A percentile compares a stretch with the other conserved stretches of the same genome.
Conservation (phyloP, 2,797 vertebrate genomes). For the Sebastes trivittatus region DNA sequence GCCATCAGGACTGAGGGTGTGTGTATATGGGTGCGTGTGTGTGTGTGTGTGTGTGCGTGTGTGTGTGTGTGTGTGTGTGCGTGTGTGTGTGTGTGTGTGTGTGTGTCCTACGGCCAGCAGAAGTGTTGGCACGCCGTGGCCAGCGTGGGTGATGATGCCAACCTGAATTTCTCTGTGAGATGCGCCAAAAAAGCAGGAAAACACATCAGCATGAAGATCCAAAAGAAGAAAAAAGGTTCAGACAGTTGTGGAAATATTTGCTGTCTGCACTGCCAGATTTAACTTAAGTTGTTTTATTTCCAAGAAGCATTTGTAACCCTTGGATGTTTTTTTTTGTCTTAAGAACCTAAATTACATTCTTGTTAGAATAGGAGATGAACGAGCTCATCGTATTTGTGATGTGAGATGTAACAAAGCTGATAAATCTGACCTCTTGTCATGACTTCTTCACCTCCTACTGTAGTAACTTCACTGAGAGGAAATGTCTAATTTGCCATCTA, state of each 20-base stretch:
- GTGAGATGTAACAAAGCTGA: background rate
- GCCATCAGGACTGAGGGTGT: slow-evolving; percentile 65
- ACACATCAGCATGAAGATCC: slow-evolving; percentile 65
- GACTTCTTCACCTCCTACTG: background rate
- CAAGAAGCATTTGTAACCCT: background rate
- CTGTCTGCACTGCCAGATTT: slow-evolving; percentile 17
- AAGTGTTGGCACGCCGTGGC: slow-evolving; percentile 72
- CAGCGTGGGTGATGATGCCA: slow-evolving; percentile 70
- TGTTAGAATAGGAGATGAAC: background rate
- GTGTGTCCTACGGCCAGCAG: slow-evolving; percentile 69
- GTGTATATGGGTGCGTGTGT: slow-evolving; percentile 13
- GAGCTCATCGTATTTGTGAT: background rate
- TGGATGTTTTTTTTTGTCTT: background rate
- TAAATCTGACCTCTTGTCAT: background rate
- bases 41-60: slow-evolving; percentile 44
- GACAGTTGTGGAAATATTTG: slow-evolving; percentile 60
- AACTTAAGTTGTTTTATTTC: background rate
- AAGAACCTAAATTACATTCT: background rate
- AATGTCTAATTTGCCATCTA: slow-evolving; percentile 3
- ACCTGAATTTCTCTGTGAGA: slow-evolving; percentile 63
- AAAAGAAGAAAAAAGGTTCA: slow-evolving; percentile 30
- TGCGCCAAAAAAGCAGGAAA: slow-evolving; percentile 61
- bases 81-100: slow-evolving; percentile 37
- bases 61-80: slow-evolving; percentile 46
- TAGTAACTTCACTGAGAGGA: background rate